Conservation (phyloP, 2,888 invertebrate genomes). For the Unio pictorum region DNA sequence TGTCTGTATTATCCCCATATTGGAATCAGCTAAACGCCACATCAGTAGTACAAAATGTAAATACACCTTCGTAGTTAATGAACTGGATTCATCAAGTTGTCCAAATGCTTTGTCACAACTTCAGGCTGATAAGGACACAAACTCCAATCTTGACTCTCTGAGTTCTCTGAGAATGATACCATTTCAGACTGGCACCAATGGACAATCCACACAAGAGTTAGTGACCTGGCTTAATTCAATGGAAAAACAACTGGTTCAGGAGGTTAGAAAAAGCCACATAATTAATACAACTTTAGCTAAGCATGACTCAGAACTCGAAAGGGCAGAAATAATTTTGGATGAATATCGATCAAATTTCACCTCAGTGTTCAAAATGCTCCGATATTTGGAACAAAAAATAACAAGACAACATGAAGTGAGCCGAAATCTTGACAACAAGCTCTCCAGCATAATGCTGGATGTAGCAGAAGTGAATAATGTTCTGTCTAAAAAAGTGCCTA, state of each 20-base stretch:
- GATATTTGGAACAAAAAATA: slow-evolving; percentile 52
- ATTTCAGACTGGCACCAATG: slow-evolving; percentile 7
- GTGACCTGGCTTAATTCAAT: slow-evolving; percentile 30
- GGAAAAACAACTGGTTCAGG: slow-evolving; percentile 47
- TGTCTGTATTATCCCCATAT: neutral
- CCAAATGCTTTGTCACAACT: slow-evolving; percentile 39
- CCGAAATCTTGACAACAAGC: slow-evolving; percentile 60
- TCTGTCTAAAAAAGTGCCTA: slow-evolving; percentile 48
- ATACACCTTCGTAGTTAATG: slow-evolving; percentile 62
- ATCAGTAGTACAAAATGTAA: slow-evolving; percentile 34
- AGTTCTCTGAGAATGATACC: slow-evolving; percentile 2
- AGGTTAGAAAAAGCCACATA: slow-evolving; percentile 48
- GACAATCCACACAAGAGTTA: slow-evolving; percentile 8
- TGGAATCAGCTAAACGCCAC: slow-evolving; percentile 5
- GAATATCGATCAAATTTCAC: slow-evolving; percentile 55
- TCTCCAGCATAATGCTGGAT: slow-evolving; percentile 65
- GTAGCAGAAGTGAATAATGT: slow-evolving; percentile 65
- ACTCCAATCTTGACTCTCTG: slow-evolving; percentile 3
- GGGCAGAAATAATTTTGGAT: slow-evolving; percentile 45
- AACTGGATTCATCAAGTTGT: slow-evolving; percentile 55
- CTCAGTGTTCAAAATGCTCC: slow-evolving; percentile 50
- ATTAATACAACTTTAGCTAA: slow-evolving; percentile 55
- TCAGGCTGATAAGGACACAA: slow-evolving; percentile 28
- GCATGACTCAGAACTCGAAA: slow-evolving; percentile 46
- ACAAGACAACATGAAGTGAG: slow-evolving; percentile 48